These are phyloP conservation scores for Drosophila pachea DNA, from an alignment of 1,140 invertebrate species.

Conservation along the genomic window DNA sequence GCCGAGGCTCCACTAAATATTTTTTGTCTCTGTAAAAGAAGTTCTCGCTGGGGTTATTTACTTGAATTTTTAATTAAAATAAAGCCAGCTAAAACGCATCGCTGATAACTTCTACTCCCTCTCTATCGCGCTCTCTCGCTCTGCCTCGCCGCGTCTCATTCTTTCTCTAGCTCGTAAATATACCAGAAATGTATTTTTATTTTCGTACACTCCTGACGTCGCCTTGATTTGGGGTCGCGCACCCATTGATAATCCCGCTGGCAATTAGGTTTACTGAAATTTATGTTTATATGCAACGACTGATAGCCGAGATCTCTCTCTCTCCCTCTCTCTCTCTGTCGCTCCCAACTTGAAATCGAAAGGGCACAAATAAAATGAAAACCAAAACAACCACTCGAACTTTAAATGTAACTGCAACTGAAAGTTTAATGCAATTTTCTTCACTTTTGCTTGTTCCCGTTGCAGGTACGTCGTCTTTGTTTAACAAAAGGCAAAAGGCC, in stretches of 20 bases:
- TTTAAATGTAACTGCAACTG: constrained; percentile 24
- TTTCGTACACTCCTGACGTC: constrained; percentile 30
- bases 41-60: constrained; percentile 3
- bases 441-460: constrained; percentile 37
- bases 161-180: constrained; percentile 60
- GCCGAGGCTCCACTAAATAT: neutral
- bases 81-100: constrained; percentile 33
- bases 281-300: constrained; percentile 35
- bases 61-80: constrained; percentile 59
- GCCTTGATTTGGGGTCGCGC: constrained; percentile 21
- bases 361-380: constrained; percentile 1
- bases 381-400: constrained; percentile 15
- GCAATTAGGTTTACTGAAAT: constrained; percentile 49
- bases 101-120: constrained; percentile 61
- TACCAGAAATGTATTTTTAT: constrained; percentile 56
- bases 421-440: constrained; percentile 65
- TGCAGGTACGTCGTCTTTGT: constrained; percentile 57
- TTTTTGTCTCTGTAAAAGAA: constrained; percentile 34
- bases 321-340: neutral
- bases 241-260: constrained; percentile 44
- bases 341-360: constrained; percentile 10
- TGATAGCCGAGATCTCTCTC: constrained; percentile 18
- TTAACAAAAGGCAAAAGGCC: constrained; percentile 31
- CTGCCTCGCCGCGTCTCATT: constrained; percentile 6
- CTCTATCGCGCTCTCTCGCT: constrained; percentile 7